phyloP scores from a whole-genome alignment of 64 coral and sea anemone species.

The Acropora tenuis region DNA sequence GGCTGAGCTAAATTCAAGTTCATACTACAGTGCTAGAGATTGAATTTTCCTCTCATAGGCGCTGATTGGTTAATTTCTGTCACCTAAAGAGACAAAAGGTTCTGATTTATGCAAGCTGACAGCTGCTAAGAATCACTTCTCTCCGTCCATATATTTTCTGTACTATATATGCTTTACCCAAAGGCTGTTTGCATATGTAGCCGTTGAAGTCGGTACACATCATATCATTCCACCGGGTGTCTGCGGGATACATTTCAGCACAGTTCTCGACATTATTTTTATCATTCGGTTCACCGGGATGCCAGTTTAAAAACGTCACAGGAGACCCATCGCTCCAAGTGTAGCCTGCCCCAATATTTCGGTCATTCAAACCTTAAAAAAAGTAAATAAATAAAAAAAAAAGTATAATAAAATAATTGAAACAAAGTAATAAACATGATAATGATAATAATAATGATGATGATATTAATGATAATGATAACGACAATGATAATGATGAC shows the following conservation, averaged over 20 bases:
- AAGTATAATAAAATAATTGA: too few species aligned
- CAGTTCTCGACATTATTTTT: constrained; percentile 50
- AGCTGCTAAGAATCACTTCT: too few species aligned
- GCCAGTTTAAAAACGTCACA: constrained; percentile 67
- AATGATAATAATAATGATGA: too few species aligned
- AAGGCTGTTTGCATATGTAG: constrained; percentile 78
- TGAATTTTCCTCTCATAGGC: too few species aligned
- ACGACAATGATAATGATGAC: too few species aligned
- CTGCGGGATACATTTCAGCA: constrained; percentile 61
- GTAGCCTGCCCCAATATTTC: constrained; percentile 69
- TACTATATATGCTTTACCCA: constrained; percentile 49
- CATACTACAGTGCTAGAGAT: too few species aligned
- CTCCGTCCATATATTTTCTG: too few species aligned
- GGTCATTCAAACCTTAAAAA: constrained; percentile 84
- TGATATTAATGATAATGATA: neutral
- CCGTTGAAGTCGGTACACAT: constrained; percentile 27
- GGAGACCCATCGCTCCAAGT: constrained; percentile 87
- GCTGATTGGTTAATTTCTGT: too few species aligned
- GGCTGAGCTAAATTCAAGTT: too few species aligned
- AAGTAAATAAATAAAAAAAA: neutral
- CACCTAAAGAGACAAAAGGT: too few species aligned
- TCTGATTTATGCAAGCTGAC: too few species aligned
- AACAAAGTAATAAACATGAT: too few species aligned
- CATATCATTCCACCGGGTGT: constrained; percentile 72
- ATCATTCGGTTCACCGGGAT: constrained; percentile 7